These are phyloP conservation scores for Ardeotis arabs DNA, from an alignment of 2,113 vertebrate species.

Conservation along the genomic window DNA sequence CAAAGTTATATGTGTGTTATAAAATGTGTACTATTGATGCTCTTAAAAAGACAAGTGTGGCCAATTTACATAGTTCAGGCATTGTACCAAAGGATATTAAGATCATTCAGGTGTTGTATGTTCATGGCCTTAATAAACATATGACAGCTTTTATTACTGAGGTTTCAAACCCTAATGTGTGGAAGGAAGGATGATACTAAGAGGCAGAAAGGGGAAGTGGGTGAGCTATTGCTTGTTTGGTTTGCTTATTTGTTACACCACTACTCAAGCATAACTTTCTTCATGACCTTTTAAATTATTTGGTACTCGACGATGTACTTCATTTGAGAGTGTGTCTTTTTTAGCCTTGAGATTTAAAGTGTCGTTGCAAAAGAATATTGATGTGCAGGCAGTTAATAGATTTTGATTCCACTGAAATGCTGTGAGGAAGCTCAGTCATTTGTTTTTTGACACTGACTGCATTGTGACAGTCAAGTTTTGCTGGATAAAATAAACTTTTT, in stretches of 20 bases:
- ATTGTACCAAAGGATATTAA: background rate
- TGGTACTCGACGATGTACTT: constrained; percentile 40
- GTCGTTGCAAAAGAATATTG: background rate
- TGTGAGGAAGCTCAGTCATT: background rate
- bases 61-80: background rate
- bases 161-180: background rate
- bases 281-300: constrained; percentile 57
- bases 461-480: background rate
- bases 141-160: constrained; percentile 10
- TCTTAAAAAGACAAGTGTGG: background rate
- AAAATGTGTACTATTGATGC: background rate
- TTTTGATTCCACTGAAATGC: background rate
- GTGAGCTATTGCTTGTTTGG: constrained; percentile 32
- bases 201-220: constrained; percentile 14
- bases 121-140: constrained; percentile 31
- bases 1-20: background rate
- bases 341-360: constrained; percentile 44
- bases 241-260: constrained; percentile 45
- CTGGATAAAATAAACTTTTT: background rate
- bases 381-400: constrained; percentile 28
- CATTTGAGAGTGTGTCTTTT: background rate
- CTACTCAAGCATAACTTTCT: constrained; percentile 49
- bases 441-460: background rate
- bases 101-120: background rate
- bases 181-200: background rate